Evolutionary conservation across 2,888 invertebrate genomes (phyloP).

Genomic region (Dicroscelio sp.): DNA sequence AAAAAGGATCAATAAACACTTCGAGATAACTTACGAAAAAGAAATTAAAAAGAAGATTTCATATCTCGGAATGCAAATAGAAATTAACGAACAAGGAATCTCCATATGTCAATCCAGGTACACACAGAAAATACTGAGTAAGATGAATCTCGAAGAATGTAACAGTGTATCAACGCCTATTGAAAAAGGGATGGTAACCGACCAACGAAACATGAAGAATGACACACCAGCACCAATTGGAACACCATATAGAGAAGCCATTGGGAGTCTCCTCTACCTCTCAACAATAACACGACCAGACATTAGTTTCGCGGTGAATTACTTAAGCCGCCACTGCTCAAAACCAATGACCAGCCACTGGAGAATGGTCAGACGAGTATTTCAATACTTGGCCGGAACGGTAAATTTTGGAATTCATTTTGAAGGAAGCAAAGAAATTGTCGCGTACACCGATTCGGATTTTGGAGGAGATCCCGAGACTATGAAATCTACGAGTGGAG

Average conservation of each 20-base stretch:
- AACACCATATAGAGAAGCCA: slow-evolving; percentile 64
- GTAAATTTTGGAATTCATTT: not conserved
- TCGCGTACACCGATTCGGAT: not conserved
- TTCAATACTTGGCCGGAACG: not conserved
- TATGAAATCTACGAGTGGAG: not conserved
- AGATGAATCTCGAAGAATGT: slow-evolving; percentile 36
- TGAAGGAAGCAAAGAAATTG: not conserved
- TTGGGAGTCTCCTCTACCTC: not conserved
- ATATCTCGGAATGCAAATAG: not conserved
- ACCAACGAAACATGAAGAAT: not conserved
- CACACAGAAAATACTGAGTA: slow-evolving; percentile 64
- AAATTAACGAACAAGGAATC: slow-evolving; percentile 64
- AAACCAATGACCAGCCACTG: not conserved
- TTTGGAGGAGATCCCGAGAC: not conserved
- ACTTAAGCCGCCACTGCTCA: not conserved
- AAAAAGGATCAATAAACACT: not conserved
- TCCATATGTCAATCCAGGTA: slow-evolving; percentile 45
- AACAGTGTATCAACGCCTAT: not conserved
- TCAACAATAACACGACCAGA: not conserved
- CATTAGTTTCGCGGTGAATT: not conserved
- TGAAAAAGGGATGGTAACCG: not conserved
- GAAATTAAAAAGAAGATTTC: not conserved
- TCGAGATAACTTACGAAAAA: not conserved
- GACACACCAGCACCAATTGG: not conserved
- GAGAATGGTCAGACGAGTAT: not conserved